Percentiles rank a stretch among this genome's conserved stretches.
These are phyloP conservation scores for Rhyacichthys aspro DNA, from an alignment of 2,797 vertebrate species.

Conservation along the genomic window DNA sequence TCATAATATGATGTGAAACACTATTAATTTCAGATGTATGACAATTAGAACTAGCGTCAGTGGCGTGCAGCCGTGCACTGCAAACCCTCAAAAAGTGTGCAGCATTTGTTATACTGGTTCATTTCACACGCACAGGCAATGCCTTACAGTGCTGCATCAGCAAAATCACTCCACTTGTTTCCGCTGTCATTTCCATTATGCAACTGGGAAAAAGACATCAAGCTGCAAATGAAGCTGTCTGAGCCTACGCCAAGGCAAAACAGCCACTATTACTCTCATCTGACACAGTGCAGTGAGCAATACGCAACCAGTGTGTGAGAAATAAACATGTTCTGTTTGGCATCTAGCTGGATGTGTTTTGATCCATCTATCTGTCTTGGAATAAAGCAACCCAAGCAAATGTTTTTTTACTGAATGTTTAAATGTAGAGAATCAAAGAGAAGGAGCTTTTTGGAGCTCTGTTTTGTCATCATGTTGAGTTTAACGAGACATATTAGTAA, in stretches of 20 bases:
- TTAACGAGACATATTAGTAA: too few species aligned
- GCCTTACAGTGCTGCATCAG: conserved; percentile 38
- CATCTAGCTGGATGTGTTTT: conserved; percentile 4
- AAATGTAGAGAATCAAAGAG: background rate
- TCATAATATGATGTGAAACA: conserved; percentile 3
- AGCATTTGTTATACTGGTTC: conserved; percentile 25
- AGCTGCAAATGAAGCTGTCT: conserved; percentile 37
- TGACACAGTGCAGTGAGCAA: conserved; percentile 6
- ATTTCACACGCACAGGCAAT: conserved; percentile 31
- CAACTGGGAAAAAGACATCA: conserved; percentile 28
- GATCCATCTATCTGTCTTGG: background rate
- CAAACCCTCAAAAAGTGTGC: conserved; percentile 4
- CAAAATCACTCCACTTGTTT: conserved; percentile 32
- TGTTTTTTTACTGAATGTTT: background rate
- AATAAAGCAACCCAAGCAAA: background rate
- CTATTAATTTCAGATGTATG: conserved; percentile 8
- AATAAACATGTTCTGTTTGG: conserved; percentile 6
- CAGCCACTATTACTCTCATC: conserved; percentile 13
- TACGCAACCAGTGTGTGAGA: conserved; percentile 9
- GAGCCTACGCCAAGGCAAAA: conserved; percentile 1
- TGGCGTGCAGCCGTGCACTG: conserved; percentile 5
- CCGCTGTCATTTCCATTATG: conserved; percentile 44
- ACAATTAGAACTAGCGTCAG: conserved; percentile 10
- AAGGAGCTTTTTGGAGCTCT: background rate
- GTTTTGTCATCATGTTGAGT: too few species aligned